A percentile compares a stretch with the other conserved stretches of the same genome.
phyloP scores from a whole-genome alignment of 2,113 vertebrate species.

The Otocyon megalotis region DNA sequence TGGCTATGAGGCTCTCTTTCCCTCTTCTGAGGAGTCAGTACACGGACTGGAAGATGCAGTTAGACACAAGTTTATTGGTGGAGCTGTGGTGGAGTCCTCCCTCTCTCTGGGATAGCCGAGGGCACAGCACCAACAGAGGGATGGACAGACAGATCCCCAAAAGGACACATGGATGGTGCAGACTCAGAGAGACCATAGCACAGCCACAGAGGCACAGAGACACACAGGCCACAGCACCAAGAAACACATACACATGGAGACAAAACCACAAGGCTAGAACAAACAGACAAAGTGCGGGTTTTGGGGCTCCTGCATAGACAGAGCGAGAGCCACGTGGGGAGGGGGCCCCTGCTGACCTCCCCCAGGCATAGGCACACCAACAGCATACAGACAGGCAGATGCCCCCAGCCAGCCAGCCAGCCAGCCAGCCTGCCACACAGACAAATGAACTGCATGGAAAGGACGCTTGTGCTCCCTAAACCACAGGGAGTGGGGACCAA shows the following conservation, averaged over 20 bases:
- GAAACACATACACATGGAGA: constrained; percentile 49
- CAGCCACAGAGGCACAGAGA: constrained; percentile 71
- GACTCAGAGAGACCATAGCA: constrained; percentile 64
- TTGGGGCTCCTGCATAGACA: constrained; percentile 81
- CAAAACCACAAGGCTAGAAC: constrained; percentile 59
- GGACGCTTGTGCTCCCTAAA: not conserved
- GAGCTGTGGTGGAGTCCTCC: constrained; percentile 49
- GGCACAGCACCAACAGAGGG: constrained; percentile 81
- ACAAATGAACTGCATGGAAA: constrained; percentile 29
- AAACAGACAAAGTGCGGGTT: constrained; percentile 68
- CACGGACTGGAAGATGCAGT: not conserved
- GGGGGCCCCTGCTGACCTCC: constrained; percentile 69
- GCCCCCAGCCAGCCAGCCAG: constrained; percentile 60
- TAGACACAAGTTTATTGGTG: constrained; percentile 78
- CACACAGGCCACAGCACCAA: constrained; percentile 78
- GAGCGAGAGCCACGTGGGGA: constrained; percentile 55
- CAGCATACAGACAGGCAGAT: constrained; percentile 72
- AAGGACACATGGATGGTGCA: constrained; percentile 22
- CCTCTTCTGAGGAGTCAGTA: not conserved
- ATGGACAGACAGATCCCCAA: constrained; percentile 56
- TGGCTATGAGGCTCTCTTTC: rapidly evolving
- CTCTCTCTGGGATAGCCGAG: constrained; percentile 62
- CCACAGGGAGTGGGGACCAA: not conserved
- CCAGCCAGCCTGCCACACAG: constrained; percentile 36
- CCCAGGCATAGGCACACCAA: constrained; percentile 71